Evolutionary conservation across 2,113 vertebrate genomes (phyloP), one percentile per base, ranked within the genome.

Genomic region (Apteryx mantelli): DNA sequence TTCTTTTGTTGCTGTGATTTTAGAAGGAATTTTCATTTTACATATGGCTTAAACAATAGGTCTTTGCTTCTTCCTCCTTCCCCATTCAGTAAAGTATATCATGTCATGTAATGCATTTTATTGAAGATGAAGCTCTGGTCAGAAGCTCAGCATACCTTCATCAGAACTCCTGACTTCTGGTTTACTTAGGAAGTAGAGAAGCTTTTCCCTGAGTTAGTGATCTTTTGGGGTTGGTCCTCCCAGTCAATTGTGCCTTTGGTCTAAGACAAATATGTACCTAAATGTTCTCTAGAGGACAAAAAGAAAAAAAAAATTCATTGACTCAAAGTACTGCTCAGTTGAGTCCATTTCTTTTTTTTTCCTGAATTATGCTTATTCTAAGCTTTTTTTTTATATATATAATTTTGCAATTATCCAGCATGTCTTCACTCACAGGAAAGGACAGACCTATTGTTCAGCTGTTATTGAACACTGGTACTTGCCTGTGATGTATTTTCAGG

Each of bases 401-500:
- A 20, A 82, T 78, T 92, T 66, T 76, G 91, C 87, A 53, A 44
- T 88, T 88, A 7, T 28, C 78, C 81, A 97, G 12, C 64, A 99
- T 99, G 99, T 97, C 98, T 95, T 97, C 98, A 0, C 91, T 99
- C 66, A 97, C 98, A 94, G 98, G 99, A 50, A 99, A 99, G 81
- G 99, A 99, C 91, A 99, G 97, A 69, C 92, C 97, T 7, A 44
- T 99, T 56, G 97, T 99, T 56, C 97, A 95, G 94, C 98, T 99
- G 94, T 97, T 99, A 71, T 82, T 99, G 80, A 95, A 46, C 4
- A 77, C 99, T 36, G 99, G 99, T 52, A 99, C 99, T 93, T 99
- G 99, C 88, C 98, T 98, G 22, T 98, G 99, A 92, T 99, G 99
- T 77, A 69, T 99, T 56, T 98, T 99, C 91, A 97, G 99, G 68